A percentile compares a stretch with the other conserved stretches of the same genome.
These are phyloP conservation scores for Chaetops frenatus DNA, from an alignment of 2,113 vertebrate genomes.

Conservation along the genomic window DNA sequence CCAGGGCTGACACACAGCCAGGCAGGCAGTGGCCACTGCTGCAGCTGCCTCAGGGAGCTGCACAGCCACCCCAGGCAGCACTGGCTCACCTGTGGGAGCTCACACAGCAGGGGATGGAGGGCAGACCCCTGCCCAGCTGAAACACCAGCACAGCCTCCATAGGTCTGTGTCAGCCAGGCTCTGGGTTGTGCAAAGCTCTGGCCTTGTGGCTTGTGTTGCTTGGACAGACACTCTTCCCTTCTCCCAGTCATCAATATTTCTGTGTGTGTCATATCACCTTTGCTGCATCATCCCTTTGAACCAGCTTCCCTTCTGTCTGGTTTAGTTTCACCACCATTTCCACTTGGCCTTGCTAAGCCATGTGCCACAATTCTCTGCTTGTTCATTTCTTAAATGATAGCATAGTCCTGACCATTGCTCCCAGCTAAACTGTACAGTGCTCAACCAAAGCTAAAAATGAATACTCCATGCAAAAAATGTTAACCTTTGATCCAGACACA, in stretches of 20 bases:
- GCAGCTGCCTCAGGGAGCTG: background rate
- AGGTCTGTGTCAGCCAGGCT: accelerated
- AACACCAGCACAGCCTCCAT: accelerated
- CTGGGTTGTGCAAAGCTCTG: background rate
- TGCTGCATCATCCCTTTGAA: background rate
- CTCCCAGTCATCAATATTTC: background rate
- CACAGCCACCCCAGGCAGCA: background rate
- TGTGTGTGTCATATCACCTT: background rate
- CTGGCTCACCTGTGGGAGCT: accelerated
- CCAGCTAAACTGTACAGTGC: background rate
- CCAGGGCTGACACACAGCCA: background rate
- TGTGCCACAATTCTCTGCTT: background rate
- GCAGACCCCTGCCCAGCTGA: background rate
- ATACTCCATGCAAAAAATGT: slow-evolving; percentile 54
- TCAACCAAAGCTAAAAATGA: slow-evolving; percentile 13
- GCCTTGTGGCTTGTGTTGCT: background rate
- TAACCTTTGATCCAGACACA: slow-evolving; percentile 61
- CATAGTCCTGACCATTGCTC: background rate
- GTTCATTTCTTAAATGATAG: background rate
- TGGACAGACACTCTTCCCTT: background rate
- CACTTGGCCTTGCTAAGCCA: background rate
- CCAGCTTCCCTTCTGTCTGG: background rate
- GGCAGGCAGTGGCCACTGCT: accelerated
- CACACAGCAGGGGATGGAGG: background rate
- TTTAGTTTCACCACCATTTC: background rate